Percentiles rank a stretch among this genome's conserved stretches.
Conservation (phyloP, 1,140 invertebrate species). For the Thereuonema tuberculata region DNA sequence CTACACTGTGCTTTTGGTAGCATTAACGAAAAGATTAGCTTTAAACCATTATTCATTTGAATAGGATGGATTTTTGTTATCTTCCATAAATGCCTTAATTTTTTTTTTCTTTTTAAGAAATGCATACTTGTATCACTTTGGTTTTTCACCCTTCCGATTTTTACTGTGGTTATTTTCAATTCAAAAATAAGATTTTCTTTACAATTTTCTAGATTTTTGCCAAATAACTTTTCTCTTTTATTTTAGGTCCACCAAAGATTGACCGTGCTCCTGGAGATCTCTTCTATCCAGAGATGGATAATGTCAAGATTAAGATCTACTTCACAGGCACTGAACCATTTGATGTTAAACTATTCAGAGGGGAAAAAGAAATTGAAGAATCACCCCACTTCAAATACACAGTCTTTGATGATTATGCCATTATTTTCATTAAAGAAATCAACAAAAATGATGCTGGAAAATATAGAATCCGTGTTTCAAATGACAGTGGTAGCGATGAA, state of each 20-base stretch:
- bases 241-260: constrained; percentile 74
- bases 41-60: too few species aligned
- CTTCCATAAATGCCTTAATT: too few species aligned
- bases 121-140: too few species aligned
- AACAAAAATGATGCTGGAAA: constrained; percentile 64
- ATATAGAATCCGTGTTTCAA: constrained; percentile 76
- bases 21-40: too few species aligned
- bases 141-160: too few species aligned
- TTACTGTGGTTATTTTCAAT: too few species aligned
- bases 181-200: too few species aligned
- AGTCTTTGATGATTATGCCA: constrained; percentile 89
- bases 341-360: constrained; percentile 63
- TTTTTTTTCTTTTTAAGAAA: too few species aligned
- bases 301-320: constrained; percentile 87
- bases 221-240: too few species aligned
- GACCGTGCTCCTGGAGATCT: constrained; percentile 79
- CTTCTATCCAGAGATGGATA: constrained; percentile 81
- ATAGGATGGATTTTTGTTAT: too few species aligned
- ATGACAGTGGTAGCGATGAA: constrained; percentile 74
- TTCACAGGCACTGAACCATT: constrained; percentile 87
- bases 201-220: too few species aligned
- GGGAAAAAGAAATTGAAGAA: constrained; percentile 61
- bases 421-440: constrained; percentile 81
- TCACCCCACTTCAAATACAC: constrained; percentile 75
- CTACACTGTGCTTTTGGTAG: too few species aligned